These are phyloP conservation scores for Mus spretus DNA, from an alignment of 2,797 vertebrate species.

Conservation along the genomic window DNA sequence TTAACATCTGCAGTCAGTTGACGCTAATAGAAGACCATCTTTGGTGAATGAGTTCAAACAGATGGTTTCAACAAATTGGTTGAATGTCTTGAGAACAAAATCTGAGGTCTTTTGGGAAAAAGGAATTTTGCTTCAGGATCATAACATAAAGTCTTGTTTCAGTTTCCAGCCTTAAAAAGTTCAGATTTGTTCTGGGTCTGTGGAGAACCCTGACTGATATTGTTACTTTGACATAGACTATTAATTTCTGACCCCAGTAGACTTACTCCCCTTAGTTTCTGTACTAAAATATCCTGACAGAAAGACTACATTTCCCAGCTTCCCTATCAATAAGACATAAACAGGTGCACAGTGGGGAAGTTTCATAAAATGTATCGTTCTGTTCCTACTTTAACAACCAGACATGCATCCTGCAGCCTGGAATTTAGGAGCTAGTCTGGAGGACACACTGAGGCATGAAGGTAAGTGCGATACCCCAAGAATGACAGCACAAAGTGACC, in stretches of 20 bases:
- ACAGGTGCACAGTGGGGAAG: background rate
- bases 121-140: constrained; percentile 31
- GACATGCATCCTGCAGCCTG: background rate
- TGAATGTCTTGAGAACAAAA: constrained; percentile 8
- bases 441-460: background rate
- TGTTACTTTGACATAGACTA: background rate
- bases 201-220: background rate
- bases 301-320: constrained; percentile 45
- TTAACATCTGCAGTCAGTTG: background rate
- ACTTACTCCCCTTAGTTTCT: background rate
- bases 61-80: background rate
- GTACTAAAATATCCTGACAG: background rate
- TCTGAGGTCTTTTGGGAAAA: background rate
- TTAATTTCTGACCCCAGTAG: background rate
- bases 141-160: background rate
- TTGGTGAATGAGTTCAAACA: background rate
- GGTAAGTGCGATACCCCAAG: background rate
- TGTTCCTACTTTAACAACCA: background rate
- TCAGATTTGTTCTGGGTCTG: background rate
- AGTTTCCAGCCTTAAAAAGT: background rate
- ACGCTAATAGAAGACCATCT: background rate
- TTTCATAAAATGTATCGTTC: background rate
- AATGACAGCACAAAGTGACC: background rate
- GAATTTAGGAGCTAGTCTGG: background rate
- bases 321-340: background rate